A percentile compares a stretch with the other conserved stretches of the same genome.
These are phyloP conservation scores for Polyommatus iphigenia DNA, from an alignment of 2,888 invertebrate genomes.

Conservation along the genomic window DNA sequence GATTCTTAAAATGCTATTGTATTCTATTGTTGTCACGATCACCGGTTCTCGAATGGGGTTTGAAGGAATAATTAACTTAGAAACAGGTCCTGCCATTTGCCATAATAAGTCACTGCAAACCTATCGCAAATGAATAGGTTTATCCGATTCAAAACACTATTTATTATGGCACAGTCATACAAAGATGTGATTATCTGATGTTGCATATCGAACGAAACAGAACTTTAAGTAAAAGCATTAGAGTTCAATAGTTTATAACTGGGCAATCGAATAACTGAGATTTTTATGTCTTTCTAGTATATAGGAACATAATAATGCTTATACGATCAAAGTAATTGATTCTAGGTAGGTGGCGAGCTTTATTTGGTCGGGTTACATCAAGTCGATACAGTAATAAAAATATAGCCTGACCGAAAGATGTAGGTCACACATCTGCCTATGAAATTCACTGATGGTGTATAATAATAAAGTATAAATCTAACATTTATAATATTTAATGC, in stretches of 20 bases:
- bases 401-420: not conserved
- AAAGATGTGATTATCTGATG: not conserved
- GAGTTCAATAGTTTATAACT: not conserved
- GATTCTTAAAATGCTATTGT: too few relatives aligned
- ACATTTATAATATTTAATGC: not conserved
- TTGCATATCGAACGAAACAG: not conserved
- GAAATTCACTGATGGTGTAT: not conserved
- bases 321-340: not conserved
- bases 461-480: not conserved
- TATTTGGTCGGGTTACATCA: not conserved
- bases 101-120: not conserved
- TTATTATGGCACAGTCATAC: not conserved
- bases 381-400: not conserved
- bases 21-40: too few relatives aligned
- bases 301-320: not conserved
- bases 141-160: not conserved
- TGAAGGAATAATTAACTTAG: too few relatives aligned
- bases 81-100: too few relatives aligned
- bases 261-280: not conserved
- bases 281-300: slow-evolving; percentile 8
- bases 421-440: not conserved
- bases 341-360: not conserved
- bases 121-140: not conserved
- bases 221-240: not conserved
- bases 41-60: too few relatives aligned